These are phyloP conservation scores for Anas georgica DNA, from an alignment of 2,797 vertebrate species.

Conservation along the genomic window DNA sequence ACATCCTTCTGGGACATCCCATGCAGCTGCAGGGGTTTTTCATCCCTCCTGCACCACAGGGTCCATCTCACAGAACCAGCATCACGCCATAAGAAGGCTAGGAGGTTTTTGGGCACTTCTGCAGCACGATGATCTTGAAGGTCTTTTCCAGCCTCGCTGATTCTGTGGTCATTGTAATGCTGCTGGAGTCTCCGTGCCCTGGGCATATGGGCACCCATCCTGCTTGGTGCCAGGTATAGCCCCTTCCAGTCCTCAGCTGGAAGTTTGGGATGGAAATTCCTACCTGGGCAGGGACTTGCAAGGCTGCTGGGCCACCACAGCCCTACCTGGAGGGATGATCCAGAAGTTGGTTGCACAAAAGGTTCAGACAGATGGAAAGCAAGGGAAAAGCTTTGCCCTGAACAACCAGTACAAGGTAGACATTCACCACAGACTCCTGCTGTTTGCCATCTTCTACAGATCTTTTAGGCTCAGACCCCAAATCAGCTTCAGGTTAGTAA, in stretches of 20 bases:
- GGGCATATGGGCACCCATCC: background rate
- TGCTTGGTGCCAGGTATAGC: background rate
- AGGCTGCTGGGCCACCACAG: background rate
- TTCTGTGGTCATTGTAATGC: fast-evolving
- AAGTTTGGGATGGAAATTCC: background rate
- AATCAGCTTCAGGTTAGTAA: background rate
- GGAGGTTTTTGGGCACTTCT: background rate
- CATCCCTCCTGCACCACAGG: background rate
- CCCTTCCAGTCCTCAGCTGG: background rate
- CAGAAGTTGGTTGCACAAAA: background rate
- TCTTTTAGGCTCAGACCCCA: background rate
- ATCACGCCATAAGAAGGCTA: background rate
- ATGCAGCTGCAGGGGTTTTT: background rate
- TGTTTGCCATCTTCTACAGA: background rate
- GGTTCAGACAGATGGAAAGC: background rate
- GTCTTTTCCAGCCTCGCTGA: background rate
- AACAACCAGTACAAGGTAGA: background rate
- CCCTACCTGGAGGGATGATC: background rate
- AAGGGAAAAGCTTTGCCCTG: background rate
- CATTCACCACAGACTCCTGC: background rate
- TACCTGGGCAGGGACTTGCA: background rate
- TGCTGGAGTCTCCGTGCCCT: background rate
- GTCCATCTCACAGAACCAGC: fast-evolving
- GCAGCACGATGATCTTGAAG: background rate
- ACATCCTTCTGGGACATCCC: background rate